Base-by-base conservation (phyloP, 37 sponge, comb jelly and placozoan species). In the Cliona cf. orientalis region DNA sequence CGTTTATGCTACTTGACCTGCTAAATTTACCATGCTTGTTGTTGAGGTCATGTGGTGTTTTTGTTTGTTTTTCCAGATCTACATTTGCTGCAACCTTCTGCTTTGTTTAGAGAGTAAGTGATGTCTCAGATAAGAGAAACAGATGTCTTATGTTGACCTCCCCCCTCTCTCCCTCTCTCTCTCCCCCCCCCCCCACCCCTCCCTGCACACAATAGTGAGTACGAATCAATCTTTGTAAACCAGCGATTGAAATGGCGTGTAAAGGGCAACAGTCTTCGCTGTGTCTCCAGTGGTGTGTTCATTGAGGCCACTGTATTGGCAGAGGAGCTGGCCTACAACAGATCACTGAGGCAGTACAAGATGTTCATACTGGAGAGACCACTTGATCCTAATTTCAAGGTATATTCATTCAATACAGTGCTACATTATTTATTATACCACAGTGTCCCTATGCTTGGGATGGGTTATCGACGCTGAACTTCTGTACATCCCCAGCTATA, bases 241-340 rank as follows among this genome's bases (percentile, higher is more conserved):
- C 66, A 75, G 68, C 33, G 63, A 66, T 29, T 75, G 37, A 32
- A 5, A 0, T 87, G 88, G 88, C 66, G 58, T 34, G 60, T 87
- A 1, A 32, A 28, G 5, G 75, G 36, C 9, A 14, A 35, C 9
- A 1, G 12, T 12, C 38, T 85, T 33, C 79, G 42, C 2, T 66
- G 46, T 34, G 26, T 42, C 4, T 25, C n/a, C 5, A 35, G 42
- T 23, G 37, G 44, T 63, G 65, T 11, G 65, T n/a, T 26, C 38
- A 25, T 69, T 14, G 37, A 69, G 43, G 69, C 39, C 21, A 32
- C 43, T 25, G 82, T 87, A 3, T 71, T 87, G 26, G 28, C 76
- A 5, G 88, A 87, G 49, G 88, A 87, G 40, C 49, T 87, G 61
- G 88, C 88, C 9, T 87, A 81, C 38, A 87, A 87, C 63, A 80